Base-by-base conservation (phyloP, 30 jellyfish, hydroid and myxozoan species). In the Aurelia sp. region DNA sequence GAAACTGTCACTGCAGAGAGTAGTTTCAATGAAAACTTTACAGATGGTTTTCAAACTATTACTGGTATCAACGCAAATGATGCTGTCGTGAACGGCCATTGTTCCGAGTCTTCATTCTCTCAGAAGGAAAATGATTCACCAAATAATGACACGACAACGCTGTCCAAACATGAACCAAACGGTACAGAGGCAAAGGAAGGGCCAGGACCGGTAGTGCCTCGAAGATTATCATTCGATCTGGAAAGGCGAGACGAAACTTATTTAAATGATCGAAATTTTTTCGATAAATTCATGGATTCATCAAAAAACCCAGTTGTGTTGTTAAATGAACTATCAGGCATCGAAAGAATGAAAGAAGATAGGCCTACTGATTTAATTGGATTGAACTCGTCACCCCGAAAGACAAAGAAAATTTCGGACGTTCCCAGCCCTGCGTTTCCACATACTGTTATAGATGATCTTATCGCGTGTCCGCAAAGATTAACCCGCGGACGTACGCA, bases 391-490 rank as follows among this genome's bases (percentile, higher is more conserved):
- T 78, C 80, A 16, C 73, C 79, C 44, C 68, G 78, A 16, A 71
- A 58, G 27, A 17, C 19, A 21, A 53, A 57, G 41, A 82, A 40
- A 35, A 60, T 15, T 15, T 17, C 66, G n/a, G 79, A 60, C 15
- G 69, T 60, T 17, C 79, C 71, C 3, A 57, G 66, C 62, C 79
- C 85, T 19, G 85, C 85, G 17, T 82, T 52, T 27, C 85, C 92
- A 6, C 82, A 22, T 15, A 44, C 85, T n/a, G 92, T 82, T 18
- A 82, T 82, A 18, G 93, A 84, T 53, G 87, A 84, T 11, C 73
- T 84, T 50, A 50, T 62, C 48, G 93, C 93, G 70, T 84, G 93
- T 55, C 93, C 93, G 53, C 93, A 73, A 74, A 66, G 93, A 77
- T 55, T 84, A 18, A 84, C 93, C 53, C 81, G 93, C 11, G 81